Evolutionary conservation across 2,888 invertebrate species (phyloP).

Genomic region (Lithosia quadra): DNA sequence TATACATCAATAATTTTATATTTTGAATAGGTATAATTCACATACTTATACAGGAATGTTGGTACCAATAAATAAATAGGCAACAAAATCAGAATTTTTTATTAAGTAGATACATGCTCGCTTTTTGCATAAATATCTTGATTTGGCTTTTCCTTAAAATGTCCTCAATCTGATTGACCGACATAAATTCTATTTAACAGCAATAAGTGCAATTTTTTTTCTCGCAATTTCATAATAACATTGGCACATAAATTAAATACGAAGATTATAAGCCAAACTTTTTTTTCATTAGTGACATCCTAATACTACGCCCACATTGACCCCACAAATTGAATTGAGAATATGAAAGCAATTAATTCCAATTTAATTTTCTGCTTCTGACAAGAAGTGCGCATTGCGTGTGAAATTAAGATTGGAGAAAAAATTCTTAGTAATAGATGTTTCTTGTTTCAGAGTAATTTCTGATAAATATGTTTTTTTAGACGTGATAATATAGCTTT

Average conservation of each 20-base stretch:
- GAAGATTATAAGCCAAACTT: neutral
- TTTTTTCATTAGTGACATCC: neutral
- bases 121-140: no score
- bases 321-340: neutral
- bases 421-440: neutral
- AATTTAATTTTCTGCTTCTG: neutral
- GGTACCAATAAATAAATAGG: no score
- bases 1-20: no score
- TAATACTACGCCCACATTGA: neutral
- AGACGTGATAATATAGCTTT: no score
- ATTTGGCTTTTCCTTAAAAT: no score
- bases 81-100: no score
- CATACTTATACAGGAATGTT: no score
- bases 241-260: neutral
- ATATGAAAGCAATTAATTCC: neutral
- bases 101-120: no score
- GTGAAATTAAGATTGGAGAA: slow-evolving; percentile 1
- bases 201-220: neutral
- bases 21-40: no score
- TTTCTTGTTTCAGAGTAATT: neutral
- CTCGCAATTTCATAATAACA: neutral
- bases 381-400: neutral
- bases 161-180: no score
- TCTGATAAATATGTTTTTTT: neutral
- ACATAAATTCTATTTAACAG: no score